phyloP scores from a whole-genome alignment of 2,888 invertebrate species.

The Glaucopsyche alexis region DNA sequence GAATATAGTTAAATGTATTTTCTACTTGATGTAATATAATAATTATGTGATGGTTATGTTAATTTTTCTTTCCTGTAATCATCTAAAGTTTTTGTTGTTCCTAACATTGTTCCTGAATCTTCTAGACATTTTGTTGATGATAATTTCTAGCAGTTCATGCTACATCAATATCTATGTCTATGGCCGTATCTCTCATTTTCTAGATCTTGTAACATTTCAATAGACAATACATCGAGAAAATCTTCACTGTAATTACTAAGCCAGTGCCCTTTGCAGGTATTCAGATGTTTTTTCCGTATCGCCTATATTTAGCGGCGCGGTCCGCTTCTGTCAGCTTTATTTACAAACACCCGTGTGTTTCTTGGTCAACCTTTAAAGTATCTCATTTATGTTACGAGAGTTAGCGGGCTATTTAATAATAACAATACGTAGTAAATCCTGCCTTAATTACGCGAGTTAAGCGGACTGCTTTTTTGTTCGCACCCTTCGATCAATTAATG shows the following conservation, averaged over 20 bases:
- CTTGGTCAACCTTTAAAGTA: conserved; percentile 28
- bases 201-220: not conserved
- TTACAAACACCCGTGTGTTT: conserved; percentile 39
- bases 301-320: conserved; percentile 7
- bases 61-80: too few species aligned
- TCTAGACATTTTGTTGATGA: too few species aligned
- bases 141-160: too few species aligned
- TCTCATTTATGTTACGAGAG: not conserved
- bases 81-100: too few species aligned
- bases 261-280: conserved; percentile 29
- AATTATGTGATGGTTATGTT: too few species aligned
- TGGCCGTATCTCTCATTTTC: not conserved
- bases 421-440: not conserved
- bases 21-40: too few species aligned
- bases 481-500: too few species aligned
- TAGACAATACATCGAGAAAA: not conserved
- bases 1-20: not conserved
- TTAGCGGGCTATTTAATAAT: not conserved
- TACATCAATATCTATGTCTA: too few species aligned
- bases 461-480: not conserved
- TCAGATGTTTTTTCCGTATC: not conserved
- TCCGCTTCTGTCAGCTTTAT: conserved; percentile 32
- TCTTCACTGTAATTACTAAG: conserved; percentile 11
- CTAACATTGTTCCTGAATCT: too few species aligned
- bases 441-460: not conserved